Evolutionary conservation across 2,888 invertebrate genomes (phyloP).

Genomic region (Agrypnus murinus): DNA sequence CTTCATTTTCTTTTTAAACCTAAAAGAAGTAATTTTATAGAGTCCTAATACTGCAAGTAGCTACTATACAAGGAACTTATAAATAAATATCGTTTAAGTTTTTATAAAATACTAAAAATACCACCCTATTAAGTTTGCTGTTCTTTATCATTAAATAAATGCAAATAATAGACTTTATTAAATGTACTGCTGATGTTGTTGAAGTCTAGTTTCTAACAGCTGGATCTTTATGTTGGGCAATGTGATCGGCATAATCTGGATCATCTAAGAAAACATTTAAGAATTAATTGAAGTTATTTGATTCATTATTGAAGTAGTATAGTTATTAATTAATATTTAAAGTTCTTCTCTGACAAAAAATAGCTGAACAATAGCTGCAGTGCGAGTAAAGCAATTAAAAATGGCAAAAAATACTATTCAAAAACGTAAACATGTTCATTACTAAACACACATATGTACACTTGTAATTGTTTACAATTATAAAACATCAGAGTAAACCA

Average conservation of each 20-base stretch:
- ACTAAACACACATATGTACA: too few relatives aligned
- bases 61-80: conserved; percentile 43
- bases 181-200: not conserved
- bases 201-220: conserved; percentile 71
- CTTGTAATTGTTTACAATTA: too few relatives aligned
- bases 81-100: conserved; percentile 8
- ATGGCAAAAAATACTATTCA: too few relatives aligned
- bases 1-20: not conserved
- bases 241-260: conserved; percentile 71
- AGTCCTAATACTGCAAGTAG: conserved; percentile 37
- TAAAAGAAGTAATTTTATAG: conserved; percentile 20
- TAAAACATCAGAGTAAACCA: too few relatives aligned
- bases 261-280: conserved; percentile 70
- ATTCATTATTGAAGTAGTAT: too few relatives aligned
- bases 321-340: too few relatives aligned
- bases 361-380: too few relatives aligned
- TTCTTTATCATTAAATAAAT: conserved; percentile 23
- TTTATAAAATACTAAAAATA: conserved; percentile 36
- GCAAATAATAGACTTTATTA: conserved; percentile 1
- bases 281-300: too few relatives aligned
- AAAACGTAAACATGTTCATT: too few relatives aligned
- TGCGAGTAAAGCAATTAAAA: too few relatives aligned
- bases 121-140: conserved; percentile 11
- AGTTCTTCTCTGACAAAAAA: too few relatives aligned
- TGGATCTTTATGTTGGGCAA: conserved; percentile 71